phyloP scores from a whole-genome alignment of 2,797 vertebrate genomes.

The Enteromius afrohamiltoni region DNA sequence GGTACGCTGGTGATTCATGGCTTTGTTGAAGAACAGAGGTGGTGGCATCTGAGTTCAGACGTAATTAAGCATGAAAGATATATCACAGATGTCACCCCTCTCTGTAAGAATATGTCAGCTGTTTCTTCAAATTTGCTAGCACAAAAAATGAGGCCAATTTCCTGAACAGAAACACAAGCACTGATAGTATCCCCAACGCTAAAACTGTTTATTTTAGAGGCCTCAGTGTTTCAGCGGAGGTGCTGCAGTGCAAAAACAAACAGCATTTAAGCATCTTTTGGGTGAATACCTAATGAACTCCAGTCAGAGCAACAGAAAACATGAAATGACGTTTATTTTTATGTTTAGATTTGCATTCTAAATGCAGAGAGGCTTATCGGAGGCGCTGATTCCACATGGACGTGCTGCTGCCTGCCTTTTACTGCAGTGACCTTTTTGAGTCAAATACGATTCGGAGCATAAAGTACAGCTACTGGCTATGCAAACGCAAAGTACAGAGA shows the following conservation, averaged over 20 bases:
- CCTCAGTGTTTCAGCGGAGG: constrained; percentile 61
- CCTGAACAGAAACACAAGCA: constrained; percentile 12
- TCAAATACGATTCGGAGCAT: constrained; percentile 19
- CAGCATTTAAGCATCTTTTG: constrained; percentile 56
- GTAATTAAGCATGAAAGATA: constrained; percentile 37
- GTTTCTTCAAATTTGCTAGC: constrained; percentile 17
- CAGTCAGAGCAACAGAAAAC: constrained; percentile 58
- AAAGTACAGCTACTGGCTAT: constrained; percentile 9
- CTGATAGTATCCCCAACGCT: constrained; percentile 37
- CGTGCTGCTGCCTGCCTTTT: neutral
- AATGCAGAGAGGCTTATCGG: constrained; percentile 56
- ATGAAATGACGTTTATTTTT: constrained; percentile 69
- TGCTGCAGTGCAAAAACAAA: constrained; percentile 60
- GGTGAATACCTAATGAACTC: constrained; percentile 58
- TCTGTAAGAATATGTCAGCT: constrained; percentile 29
- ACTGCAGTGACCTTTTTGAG: constrained; percentile 40
- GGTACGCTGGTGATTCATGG: neutral
- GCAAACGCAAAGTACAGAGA: constrained; percentile 9
- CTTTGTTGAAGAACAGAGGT: constrained; percentile 8
- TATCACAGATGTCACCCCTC: constrained; percentile 21
- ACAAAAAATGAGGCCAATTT: constrained; percentile 21
- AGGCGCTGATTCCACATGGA: constrained; percentile 56
- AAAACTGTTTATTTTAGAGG: constrained; percentile 52
- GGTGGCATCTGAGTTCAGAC: constrained; percentile 1
- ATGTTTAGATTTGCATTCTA: constrained; percentile 69